These are phyloP conservation scores for Chaetura pelagica DNA, from an alignment of 2,113 vertebrate species.

Conservation along the genomic window DNA sequence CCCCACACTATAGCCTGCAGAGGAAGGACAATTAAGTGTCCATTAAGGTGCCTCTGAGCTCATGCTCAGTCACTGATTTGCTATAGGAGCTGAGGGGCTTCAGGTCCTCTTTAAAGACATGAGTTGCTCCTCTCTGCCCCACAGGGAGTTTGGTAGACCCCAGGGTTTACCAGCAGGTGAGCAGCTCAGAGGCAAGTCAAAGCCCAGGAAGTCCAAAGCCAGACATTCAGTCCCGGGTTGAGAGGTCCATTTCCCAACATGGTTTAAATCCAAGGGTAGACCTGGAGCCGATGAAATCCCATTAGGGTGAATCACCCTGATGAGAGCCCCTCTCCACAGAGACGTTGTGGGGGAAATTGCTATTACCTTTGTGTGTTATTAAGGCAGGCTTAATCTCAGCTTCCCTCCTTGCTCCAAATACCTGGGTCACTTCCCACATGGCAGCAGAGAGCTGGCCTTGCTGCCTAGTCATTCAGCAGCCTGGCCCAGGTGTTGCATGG, in stretches of 20 bases:
- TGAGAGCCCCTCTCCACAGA: not conserved
- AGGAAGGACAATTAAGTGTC: not conserved
- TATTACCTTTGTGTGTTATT: not conserved
- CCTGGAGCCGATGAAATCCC: not conserved
- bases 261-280: not conserved
- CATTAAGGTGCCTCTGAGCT: not conserved
- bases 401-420: not conserved
- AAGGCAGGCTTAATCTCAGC: not conserved
- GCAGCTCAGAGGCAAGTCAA: not conserved
- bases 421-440: not conserved
- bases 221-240: not conserved
- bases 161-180: not conserved
- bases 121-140: not conserved
- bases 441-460: not conserved
- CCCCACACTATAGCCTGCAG: not conserved
- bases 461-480: not conserved
- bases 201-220: not conserved
- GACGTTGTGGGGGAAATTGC: fast-evolving
- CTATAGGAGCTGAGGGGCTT: not conserved
- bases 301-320: not conserved
- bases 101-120: not conserved
- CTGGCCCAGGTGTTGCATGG: not conserved
- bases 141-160: not conserved
- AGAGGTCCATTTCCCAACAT: fast-evolving
- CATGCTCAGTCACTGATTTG: not conserved